Conservation (phyloP, 2,888 invertebrate genomes). For the Pachymerium ferrugineum region DNA sequence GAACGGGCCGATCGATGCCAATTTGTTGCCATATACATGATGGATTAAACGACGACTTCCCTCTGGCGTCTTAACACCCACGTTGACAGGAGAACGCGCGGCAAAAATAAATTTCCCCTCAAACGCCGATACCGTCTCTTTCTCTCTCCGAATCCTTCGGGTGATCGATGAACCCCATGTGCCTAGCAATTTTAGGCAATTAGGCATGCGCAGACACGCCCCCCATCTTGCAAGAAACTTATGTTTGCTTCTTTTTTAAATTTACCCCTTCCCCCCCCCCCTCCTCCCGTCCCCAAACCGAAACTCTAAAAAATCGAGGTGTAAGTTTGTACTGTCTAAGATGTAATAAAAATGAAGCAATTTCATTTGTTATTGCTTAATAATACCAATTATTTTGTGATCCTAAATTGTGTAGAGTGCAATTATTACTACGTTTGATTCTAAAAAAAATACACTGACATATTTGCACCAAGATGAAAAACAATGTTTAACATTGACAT, state of each 20-base stretch:
- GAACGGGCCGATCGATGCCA: slow-evolving; percentile 13
- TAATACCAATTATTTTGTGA: too few relatives aligned
- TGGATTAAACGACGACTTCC: slow-evolving; percentile 15
- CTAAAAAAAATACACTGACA: too few relatives aligned
- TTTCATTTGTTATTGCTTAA: too few relatives aligned
- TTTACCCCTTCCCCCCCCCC: not conserved
- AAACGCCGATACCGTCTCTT: not conserved
- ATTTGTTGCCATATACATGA: slow-evolving; percentile 24
- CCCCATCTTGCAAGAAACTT: too few relatives aligned
- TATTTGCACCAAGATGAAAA: too few relatives aligned
- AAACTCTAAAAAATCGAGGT: too few relatives aligned
- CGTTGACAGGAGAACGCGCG: slow-evolving; percentile 16
- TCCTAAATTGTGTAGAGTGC: too few relatives aligned
- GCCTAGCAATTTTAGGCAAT: slow-evolving; percentile 32
- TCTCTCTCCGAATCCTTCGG: not conserved
- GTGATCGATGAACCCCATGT: slow-evolving; percentile 29
- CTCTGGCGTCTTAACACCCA: slow-evolving; percentile 25
- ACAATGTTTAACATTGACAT: too few relatives aligned
- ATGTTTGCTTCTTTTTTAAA: not conserved
- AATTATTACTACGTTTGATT: too few relatives aligned
- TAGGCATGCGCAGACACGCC: slow-evolving; percentile 30
- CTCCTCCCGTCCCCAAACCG: not conserved
- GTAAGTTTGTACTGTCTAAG: too few relatives aligned
- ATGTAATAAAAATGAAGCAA: too few relatives aligned
- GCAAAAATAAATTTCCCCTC: not conserved